phyloP scores from a whole-genome alignment of 1,140 invertebrate genomes.

The Brachionus sp. region DNA sequence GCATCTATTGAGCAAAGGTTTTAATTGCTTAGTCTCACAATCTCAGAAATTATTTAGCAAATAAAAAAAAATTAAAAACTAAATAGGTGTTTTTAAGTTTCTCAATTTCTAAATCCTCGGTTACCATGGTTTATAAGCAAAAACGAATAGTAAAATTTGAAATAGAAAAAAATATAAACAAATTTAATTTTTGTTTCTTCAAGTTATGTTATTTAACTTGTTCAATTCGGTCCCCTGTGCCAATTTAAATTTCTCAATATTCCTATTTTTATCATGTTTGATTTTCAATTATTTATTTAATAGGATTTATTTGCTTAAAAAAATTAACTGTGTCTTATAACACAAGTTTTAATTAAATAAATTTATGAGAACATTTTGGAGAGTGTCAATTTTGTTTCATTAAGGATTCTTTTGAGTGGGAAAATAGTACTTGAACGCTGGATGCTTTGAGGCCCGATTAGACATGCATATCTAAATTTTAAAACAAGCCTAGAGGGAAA shows the following conservation, averaged over 20 bases:
- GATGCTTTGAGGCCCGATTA: not conserved
- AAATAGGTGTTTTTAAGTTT: slow-evolving; percentile 32
- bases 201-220: slow-evolving; percentile 5
- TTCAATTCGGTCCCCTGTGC: not conserved
- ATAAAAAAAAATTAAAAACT: slow-evolving; percentile 30
- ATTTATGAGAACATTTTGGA: not conserved
- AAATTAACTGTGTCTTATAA: not conserved
- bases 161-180: not conserved
- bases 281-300: not conserved
- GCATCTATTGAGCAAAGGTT: not conserved
- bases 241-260: not conserved
- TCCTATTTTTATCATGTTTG: not conserved
- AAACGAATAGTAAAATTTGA: not conserved
- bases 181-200: slow-evolving; percentile 5
- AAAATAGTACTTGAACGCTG: not conserved
- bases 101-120: not conserved
- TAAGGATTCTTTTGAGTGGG: not conserved
- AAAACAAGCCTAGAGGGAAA: not conserved
- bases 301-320: not conserved
- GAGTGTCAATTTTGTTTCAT: not conserved
- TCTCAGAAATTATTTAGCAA: slow-evolving; percentile 19
- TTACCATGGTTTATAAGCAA: not conserved
- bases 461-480: not conserved
- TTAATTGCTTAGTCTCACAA: not conserved
- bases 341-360: not conserved